A percentile compares a stretch with the other conserved stretches of the same genome.
phyloP scores from a whole-genome alignment of 2,797 vertebrate species.

The Artibeus lituratus region DNA sequence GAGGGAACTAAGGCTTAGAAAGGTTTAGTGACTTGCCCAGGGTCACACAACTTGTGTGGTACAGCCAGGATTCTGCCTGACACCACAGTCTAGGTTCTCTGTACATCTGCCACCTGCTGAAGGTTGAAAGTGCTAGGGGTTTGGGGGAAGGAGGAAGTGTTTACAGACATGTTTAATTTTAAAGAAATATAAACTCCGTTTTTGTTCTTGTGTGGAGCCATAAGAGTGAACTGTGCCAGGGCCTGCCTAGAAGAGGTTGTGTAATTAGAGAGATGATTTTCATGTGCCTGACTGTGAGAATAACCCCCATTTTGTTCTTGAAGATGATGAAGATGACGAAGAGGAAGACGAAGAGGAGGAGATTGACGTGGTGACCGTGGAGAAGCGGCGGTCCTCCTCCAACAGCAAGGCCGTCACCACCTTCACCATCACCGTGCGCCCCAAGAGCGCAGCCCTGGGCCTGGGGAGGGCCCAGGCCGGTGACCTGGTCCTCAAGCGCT shows the following conservation, averaged over 20 bases:
- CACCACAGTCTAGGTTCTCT: background rate
- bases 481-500: constrained; percentile 92
- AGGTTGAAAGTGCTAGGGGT: background rate
- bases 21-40: background rate
- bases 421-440: constrained; percentile 88
- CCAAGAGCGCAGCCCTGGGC: constrained; percentile 82
- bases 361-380: constrained; percentile 97
- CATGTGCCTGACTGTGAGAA: background rate
- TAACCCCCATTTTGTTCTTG: constrained; percentile 46
- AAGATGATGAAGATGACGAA: constrained; percentile 90
- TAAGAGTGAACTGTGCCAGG: background rate
- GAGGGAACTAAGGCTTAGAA: background rate
- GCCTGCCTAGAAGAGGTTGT: rapidly evolving
- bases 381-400: constrained; percentile 83
- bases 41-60: background rate
- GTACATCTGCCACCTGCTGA: background rate
- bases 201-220: background rate
- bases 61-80: background rate
- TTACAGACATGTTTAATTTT: background rate
- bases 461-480: constrained; percentile 82
- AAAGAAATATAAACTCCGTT: background rate
- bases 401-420: constrained; percentile 86
- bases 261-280: rapidly evolving
- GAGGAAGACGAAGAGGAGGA: constrained; percentile 98
- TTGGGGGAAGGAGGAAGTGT: background rate